These are phyloP conservation scores for Luehdorfia chinensis DNA, from an alignment of 1,140 invertebrate genomes.

Conservation along the genomic window DNA sequence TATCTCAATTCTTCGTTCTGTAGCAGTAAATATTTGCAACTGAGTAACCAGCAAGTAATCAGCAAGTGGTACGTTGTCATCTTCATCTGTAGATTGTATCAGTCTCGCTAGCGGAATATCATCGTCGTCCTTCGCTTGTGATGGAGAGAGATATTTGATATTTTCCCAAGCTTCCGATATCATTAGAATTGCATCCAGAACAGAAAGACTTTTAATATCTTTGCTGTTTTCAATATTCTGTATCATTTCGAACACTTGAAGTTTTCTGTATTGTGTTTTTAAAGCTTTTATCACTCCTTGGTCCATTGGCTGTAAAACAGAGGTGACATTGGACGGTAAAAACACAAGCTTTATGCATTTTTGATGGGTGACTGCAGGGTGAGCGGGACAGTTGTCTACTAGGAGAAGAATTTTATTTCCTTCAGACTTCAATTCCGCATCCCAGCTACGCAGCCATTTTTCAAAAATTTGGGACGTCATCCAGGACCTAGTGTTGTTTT, in stretches of 20 bases:
- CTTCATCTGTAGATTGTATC: conserved; percentile 26
- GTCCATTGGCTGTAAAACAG: conserved; percentile 23
- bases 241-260: too few relatives aligned
- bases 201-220: conserved; percentile 9
- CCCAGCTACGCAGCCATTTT: conserved; percentile 24
- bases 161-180: conserved; percentile 24
- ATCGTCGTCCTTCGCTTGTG: conserved; percentile 22
- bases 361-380: conserved; percentile 19
- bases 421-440: conserved; percentile 19
- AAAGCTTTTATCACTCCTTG: conserved; percentile 23
- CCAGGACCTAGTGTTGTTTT: conserved; percentile 23
- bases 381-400: conserved; percentile 29
- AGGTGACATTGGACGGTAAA: conserved; percentile 23
- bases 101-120: conserved; percentile 24
- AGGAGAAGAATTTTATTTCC: conserved; percentile 24
- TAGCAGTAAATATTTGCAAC: conserved; percentile 27
- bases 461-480: conserved; percentile 29
- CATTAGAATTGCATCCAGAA: conserved; percentile 25
- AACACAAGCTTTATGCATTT: conserved; percentile 22
- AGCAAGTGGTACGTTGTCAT: conserved; percentile 30
- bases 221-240: too few relatives aligned
- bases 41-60: conserved; percentile 26
- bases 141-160: conserved; percentile 28
- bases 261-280: conserved; percentile 23
- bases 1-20: conserved; percentile 28